Conservation (phyloP, 2,797 vertebrate genomes). For the Alcedo quadribrachys region DNA sequence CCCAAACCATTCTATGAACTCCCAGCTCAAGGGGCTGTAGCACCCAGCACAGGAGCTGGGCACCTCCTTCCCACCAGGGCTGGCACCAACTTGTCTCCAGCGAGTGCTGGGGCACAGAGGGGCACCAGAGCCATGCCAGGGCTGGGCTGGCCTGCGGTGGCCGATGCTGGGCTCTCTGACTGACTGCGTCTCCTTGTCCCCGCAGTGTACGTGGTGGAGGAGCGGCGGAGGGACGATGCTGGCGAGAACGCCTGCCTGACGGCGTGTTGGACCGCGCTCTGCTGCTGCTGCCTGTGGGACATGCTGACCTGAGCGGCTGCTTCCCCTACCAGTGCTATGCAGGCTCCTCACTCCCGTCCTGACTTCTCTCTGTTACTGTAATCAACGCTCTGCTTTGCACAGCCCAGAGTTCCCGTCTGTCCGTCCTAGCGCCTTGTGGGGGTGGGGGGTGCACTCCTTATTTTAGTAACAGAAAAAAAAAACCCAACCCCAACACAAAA, state of each 20-base stretch:
- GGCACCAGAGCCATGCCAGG: fast-evolving
- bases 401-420: slow-evolving; percentile 55
- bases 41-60: neutral
- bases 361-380: slow-evolving; percentile 75
- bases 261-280: slow-evolving; percentile 88
- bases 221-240: slow-evolving; percentile 87
- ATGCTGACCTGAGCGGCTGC: slow-evolving; percentile 84
- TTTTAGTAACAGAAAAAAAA: slow-evolving; percentile 65
- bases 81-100: neutral
- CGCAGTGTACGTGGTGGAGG: slow-evolving; percentile 93
- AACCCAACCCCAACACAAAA: neutral
- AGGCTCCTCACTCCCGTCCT: slow-evolving; percentile 33
- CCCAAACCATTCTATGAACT: neutral
- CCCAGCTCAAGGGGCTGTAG: fast-evolving
- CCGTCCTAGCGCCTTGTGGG: slow-evolving; percentile 70
- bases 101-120: fast-evolving
- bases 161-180: neutral
- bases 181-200: neutral
- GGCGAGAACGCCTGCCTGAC: slow-evolving; percentile 86
- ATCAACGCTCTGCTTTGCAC: slow-evolving; percentile 75
- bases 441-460: slow-evolving; percentile 68
- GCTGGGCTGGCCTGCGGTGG: neutral
- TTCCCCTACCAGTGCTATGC: slow-evolving; percentile 36
- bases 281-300: slow-evolving; percentile 95
- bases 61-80: neutral